These are phyloP conservation scores for Thaumetopoea pityocampa DNA, from an alignment of 1,140 invertebrate genomes.

Conservation along the genomic window DNA sequence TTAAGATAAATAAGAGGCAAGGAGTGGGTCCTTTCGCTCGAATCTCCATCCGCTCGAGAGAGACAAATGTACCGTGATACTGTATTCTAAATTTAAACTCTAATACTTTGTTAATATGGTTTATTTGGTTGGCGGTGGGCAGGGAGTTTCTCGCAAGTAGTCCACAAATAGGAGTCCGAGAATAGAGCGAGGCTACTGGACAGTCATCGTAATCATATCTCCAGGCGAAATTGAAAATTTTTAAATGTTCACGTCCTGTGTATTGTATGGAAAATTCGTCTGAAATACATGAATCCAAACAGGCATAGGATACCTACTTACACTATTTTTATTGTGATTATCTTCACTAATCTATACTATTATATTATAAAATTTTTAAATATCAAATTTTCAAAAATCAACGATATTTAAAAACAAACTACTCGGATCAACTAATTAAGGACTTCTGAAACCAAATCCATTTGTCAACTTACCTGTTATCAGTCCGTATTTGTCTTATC, in stretches of 20 bases:
- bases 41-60: conserved; percentile 30
- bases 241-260: conserved; percentile 24
- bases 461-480: too few species aligned
- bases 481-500: too few species aligned
- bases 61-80: conserved; percentile 25
- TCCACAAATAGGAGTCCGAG: conserved; percentile 71
- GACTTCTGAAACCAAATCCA: too few species aligned
- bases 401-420: too few species aligned
- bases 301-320: too few species aligned
- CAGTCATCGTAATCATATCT: conserved; percentile 61
- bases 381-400: too few species aligned
- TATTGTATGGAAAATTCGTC: too few species aligned
- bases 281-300: too few species aligned
- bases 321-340: too few species aligned
- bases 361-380: too few species aligned
- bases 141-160: conserved; percentile 47
- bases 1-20: conserved; percentile 67
- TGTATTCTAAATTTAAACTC: conserved; percentile 38
- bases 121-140: conserved; percentile 35
- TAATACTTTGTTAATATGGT: conserved; percentile 38
- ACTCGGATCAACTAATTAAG: too few species aligned
- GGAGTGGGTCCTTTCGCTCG: conserved; percentile 61
- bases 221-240: conserved; percentile 53
- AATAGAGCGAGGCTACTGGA: conserved; percentile 75
- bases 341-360: too few species aligned